Evolutionary conservation across 2,888 invertebrate species (phyloP).

Genomic region (Piscicola geometra): DNA sequence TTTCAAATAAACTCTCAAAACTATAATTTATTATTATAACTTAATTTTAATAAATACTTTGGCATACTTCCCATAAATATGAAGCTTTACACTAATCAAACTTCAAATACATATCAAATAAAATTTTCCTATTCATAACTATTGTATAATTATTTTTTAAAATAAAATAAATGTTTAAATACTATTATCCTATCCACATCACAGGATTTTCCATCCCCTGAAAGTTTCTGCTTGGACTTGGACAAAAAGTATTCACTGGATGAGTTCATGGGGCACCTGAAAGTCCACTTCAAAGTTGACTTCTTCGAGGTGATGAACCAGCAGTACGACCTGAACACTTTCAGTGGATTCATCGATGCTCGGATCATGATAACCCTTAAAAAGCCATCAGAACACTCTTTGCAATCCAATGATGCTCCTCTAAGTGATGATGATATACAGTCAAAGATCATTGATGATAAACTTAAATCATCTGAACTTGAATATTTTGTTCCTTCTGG

Average conservation of each 20-base stretch:
- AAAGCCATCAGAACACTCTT: background rate
- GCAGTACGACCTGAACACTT: constrained; percentile 29
- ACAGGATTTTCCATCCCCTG: constrained; percentile 27
- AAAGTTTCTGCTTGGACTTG: constrained; percentile 29
- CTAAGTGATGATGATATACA: background rate
- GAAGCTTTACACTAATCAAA: too few species aligned
- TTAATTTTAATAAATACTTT: too few species aligned
- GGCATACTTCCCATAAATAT: too few species aligned
- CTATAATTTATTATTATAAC: background rate
- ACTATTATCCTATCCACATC: too few species aligned
- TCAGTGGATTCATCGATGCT: constrained; percentile 27
- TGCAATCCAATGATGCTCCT: background rate
- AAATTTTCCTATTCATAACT: too few species aligned
- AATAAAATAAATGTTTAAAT: too few species aligned
- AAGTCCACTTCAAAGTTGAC: constrained; percentile 18
- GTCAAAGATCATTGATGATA: too few species aligned
- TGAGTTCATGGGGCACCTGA: constrained; percentile 23
- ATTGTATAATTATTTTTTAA: too few species aligned
- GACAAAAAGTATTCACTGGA: constrained; percentile 28
- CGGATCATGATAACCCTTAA: constrained; percentile 14
- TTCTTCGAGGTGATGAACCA: constrained; percentile 31
- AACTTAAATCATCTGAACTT: background rate
- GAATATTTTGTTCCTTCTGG: background rate
- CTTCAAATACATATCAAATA: too few species aligned
- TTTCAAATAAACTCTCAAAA: background rate